These are phyloP conservation scores for Craseonycteris thonglongyai DNA, from an alignment of 2,113 vertebrate species.

Conservation along the genomic window DNA sequence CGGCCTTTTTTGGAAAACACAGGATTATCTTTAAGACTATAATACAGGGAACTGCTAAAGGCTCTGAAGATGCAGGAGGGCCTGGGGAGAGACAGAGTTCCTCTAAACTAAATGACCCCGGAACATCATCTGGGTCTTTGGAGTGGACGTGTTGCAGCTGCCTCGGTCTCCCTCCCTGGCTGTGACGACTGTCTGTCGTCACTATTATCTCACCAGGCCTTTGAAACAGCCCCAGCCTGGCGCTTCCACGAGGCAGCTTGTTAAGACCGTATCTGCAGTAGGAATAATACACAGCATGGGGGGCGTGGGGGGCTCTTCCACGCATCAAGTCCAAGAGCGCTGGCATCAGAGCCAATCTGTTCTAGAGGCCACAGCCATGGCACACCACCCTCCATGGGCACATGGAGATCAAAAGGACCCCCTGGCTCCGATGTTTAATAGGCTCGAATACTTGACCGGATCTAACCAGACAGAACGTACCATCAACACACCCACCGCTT, in stretches of 20 bases:
- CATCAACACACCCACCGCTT: rapidly evolving
- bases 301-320: rapidly evolving
- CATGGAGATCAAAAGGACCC: rapidly evolving
- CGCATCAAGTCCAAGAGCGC: rapidly evolving
- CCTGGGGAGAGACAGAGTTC: not conserved
- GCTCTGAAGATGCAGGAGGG: not conserved
- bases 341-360: rapidly evolving
- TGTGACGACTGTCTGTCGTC: too few species aligned
- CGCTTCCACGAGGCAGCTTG: rapidly evolving
- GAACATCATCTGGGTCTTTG: not conserved
- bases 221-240: too few species aligned
- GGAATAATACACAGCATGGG: rapidly evolving
- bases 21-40: not conserved
- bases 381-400: rapidly evolving
- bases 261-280: not conserved
- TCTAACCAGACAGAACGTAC: not conserved
- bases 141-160: rapidly evolving
- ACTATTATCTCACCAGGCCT: too few species aligned
- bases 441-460: not conserved
- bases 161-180: not conserved
- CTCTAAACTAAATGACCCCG: not conserved
- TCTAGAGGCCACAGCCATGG: rapidly evolving
- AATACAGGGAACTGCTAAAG: not conserved
- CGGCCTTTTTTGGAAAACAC: not conserved
- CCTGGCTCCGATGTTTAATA: not conserved